Evolutionary conservation across 2,113 vertebrate genomes (phyloP).

Genomic region (Eudyptes chrysolophus): DNA sequence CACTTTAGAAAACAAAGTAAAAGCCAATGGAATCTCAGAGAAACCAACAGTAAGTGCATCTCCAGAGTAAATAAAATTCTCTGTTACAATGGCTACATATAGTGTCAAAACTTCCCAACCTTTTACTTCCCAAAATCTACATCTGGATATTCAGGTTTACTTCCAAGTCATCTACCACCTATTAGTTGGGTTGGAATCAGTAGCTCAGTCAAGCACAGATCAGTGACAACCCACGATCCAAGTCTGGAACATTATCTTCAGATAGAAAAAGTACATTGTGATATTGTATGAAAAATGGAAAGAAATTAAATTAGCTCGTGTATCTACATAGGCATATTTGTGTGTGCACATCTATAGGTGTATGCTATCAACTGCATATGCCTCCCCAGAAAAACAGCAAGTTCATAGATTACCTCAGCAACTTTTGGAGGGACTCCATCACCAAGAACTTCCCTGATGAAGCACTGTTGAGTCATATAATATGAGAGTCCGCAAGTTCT

Average conservation of each 20-base stretch:
- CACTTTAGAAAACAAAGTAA: neutral
- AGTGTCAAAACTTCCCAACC: neutral
- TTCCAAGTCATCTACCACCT: neutral
- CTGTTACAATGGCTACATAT: neutral
- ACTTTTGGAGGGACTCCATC: conserved; percentile 97
- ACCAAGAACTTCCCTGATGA: conserved; percentile 95
- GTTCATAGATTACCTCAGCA: conserved; percentile 85
- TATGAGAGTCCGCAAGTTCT: conserved; percentile 93
- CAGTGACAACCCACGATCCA: neutral
- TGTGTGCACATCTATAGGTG: neutral
- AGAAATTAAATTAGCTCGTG: neutral
- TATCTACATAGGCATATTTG: rapidly evolving
- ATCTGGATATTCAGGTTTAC: neutral
- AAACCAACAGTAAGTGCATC: neutral
- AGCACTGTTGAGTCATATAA: conserved; percentile 98
- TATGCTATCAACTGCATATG: rapidly evolving
- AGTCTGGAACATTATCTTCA: neutral
- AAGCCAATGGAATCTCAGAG: neutral
- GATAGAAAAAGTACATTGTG: neutral
- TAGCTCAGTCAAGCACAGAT: neutral
- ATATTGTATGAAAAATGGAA: neutral
- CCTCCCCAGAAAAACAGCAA: neutral
- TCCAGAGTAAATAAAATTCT: neutral
- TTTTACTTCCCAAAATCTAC: neutral
- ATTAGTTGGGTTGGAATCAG: neutral